Conservation (phyloP, 2,797 vertebrate genomes). For the Sebastes nivosus region DNA sequence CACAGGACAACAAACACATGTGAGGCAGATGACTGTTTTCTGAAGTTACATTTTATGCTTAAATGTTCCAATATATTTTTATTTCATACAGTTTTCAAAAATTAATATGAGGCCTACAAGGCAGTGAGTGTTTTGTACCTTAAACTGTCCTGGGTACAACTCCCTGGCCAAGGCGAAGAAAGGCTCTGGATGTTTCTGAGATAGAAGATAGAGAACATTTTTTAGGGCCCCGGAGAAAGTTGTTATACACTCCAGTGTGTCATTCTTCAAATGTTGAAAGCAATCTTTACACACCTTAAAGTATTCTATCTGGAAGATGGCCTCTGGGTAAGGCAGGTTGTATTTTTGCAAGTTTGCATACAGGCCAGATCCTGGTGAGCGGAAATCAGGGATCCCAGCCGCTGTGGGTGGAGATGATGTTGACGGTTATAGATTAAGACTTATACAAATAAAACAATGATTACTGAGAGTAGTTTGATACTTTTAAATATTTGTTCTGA, state of each 20-base stretch:
- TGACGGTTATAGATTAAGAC: neutral
- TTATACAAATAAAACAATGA: neutral
- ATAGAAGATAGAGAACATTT: neutral
- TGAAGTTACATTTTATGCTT: neutral
- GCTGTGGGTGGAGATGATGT: conserved; percentile 70
- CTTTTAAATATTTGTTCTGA: neutral
- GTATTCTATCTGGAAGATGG: conserved; percentile 93
- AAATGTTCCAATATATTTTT: neutral
- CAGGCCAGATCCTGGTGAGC: conserved; percentile 89
- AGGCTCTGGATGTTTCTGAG: conserved; percentile 92
- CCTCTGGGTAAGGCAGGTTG: conserved; percentile 90
- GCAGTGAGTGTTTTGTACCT: conserved; percentile 76
- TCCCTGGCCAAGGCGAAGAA: conserved; percentile 92
- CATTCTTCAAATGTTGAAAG: neutral
- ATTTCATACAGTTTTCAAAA: neutral
- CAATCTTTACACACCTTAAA: conserved; percentile 84
- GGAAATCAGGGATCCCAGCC: conserved; percentile 94
- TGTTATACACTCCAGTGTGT: neutral
- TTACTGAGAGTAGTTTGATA: neutral
- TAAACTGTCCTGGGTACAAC: conserved; percentile 94
- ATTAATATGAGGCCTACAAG: neutral
- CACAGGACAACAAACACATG: neutral
- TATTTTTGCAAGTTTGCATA: conserved; percentile 93
- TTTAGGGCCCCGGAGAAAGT: neutral
- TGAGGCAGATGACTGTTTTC: neutral